Evolutionary conservation across 2,888 invertebrate genomes (phyloP).

Genomic region (Catocala sponsa): DNA sequence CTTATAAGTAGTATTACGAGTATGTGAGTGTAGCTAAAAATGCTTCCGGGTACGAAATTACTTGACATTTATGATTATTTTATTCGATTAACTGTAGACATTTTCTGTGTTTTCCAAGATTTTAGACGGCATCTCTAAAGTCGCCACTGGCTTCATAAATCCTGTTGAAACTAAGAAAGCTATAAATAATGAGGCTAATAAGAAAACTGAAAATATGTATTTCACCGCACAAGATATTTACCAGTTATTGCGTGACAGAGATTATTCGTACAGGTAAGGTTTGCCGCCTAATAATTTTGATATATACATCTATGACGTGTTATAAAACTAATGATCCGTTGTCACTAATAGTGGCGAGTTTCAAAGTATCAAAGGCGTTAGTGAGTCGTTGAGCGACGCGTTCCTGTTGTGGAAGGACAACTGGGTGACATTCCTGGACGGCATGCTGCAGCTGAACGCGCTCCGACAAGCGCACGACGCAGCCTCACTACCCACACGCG

Average conservation of each 20-base stretch:
- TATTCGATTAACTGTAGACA: no score
- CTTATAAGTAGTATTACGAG: no score
- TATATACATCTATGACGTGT: no score
- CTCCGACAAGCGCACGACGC: no score
- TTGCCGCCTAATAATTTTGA: no score
- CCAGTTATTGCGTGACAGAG: conserved; percentile 45
- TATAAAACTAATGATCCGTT: no score
- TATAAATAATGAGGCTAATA: not conserved
- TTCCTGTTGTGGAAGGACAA: no score
- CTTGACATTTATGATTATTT: no score
- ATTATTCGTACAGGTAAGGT: conserved; percentile 51
- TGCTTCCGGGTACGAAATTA: no score
- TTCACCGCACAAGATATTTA: conserved; percentile 48
- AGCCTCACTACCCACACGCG: conserved; percentile 88
- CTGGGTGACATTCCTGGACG: no score
- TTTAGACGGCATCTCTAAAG: conserved; percentile 15
- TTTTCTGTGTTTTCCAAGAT: conserved; percentile 6
- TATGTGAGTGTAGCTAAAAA: no score
- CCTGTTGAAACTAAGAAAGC: not conserved
- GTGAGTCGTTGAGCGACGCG: conserved; percentile 57
- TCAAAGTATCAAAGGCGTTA: conserved; percentile 48
- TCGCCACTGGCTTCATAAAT: conserved; percentile 15
- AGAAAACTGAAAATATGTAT: conserved; percentile 1
- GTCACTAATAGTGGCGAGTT: conserved; percentile 58
- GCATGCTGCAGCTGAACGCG: no score